Evolutionary conservation across 2,888 invertebrate genomes (phyloP), one percentile per base, ranked within the genome.

Genomic region (Cremastobaeus sp.): DNA sequence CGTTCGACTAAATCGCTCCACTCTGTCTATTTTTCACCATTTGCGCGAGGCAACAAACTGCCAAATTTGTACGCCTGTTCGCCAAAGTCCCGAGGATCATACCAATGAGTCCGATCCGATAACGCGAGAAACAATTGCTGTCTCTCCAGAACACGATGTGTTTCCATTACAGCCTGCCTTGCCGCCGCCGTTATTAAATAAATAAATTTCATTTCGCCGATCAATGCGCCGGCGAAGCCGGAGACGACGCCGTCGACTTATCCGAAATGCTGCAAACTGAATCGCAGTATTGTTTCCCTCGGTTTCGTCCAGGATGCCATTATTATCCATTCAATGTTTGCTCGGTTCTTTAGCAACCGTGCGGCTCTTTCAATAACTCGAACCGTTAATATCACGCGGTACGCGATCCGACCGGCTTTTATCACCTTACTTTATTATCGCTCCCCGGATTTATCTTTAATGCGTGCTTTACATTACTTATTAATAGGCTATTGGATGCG

Each of bases 331-430:
- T 71, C 64, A 64, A 71, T 71, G 64, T 71, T 70, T 57, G 37
- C 48, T 39, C 28, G 5, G 54, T 50, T 21, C 9, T 50, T 52
- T 57, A 71, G 64, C 55, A 34, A 17, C 54, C 62, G 50, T 11
- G 41, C 30, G 55, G 43, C 57, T 64, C 55, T 70, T 70, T 64
- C 71, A 71, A 71, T 71, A 71, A 71, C 48, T 64, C 52, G 71
- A 71, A 71, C 64, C 71, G 71, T 71, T 71, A 71, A 71, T 71
- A 52, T 71, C 64, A 71, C 64, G 64, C 64, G 71, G 52, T 52
- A n/a, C 62, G 20, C 39, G 54, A 20, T 47, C 17, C 21, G 39
- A 20, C 55, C 34, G 28, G 55, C 43, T 62, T 70, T 70, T 64
- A 70, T 70, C 70, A 50, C 55, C 60, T 55, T 34, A 25, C 62